phyloP scores from a whole-genome alignment of 2,888 invertebrate genomes.

The Acanthacorydalis orientalis region DNA sequence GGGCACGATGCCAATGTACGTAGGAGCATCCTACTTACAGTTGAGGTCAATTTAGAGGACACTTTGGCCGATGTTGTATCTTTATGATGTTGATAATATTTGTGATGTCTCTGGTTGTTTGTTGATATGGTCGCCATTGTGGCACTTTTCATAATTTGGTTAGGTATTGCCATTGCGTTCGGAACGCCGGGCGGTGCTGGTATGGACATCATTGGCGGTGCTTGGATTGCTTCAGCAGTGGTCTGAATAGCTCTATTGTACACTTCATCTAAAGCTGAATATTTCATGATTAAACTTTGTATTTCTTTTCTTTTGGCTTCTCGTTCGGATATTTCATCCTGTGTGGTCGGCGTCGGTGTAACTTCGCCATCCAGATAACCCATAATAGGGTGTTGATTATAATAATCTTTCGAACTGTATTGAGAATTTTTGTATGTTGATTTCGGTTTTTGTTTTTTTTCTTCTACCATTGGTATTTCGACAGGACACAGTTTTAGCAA shows the following conservation, averaged over 20 bases:
- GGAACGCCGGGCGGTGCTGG: constrained; percentile 23
- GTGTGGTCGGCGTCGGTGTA: constrained; percentile 23
- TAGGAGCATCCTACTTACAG: constrained; percentile 22
- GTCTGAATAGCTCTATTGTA: constrained; percentile 27
- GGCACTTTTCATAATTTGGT: constrained; percentile 31
- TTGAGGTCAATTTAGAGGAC: constrained; percentile 17
- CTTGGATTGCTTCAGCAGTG: constrained; percentile 13
- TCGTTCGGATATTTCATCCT: constrained; percentile 46
- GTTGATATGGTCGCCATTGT: constrained; percentile 26
- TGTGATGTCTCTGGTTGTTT: constrained; percentile 28
- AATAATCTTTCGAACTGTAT: not conserved
- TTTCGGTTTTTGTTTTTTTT: constrained; percentile 6
- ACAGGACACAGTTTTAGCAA: constrained; percentile 33
- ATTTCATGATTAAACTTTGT: constrained; percentile 65
- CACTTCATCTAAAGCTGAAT: constrained; percentile 60
- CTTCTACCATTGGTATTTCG: constrained; percentile 24
- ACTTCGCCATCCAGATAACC: constrained; percentile 11
- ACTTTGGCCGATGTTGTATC: constrained; percentile 18
- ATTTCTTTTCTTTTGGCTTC: constrained; percentile 71
- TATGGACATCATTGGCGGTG: not conserved
- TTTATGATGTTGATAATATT: constrained; percentile 19
- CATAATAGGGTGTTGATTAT: too few relatives aligned
- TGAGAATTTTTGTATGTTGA: not conserved
- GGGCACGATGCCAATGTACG: not conserved
- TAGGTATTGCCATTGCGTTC: constrained; percentile 22